Evolutionary conservation across 92 coral and sea anemone species (phyloP), one percentile per base, ranked within the genome.

Genomic region (Paragorgia papillata): DNA sequence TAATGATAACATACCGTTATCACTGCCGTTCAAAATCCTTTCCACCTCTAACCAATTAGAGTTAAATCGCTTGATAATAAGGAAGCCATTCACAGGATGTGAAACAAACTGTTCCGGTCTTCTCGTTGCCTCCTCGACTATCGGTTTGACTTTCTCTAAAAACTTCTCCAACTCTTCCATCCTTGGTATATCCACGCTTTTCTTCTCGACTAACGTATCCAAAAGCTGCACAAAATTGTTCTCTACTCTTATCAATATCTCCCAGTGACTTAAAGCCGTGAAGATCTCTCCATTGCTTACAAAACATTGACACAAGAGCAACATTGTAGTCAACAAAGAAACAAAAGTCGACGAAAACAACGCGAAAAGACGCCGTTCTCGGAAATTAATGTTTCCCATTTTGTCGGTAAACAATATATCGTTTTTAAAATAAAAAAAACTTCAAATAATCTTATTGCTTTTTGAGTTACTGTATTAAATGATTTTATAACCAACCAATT

Each of bases 51-150:
- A 82, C 99, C 99, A 95, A 27, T 87, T 84, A 55, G 85, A 80
- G 0, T 83, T 58, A 35, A 91, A 95, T 26, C 99, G 75, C 41
- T 97, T 66, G 20, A 89, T 74, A 24, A 95, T 87, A 50, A 88
- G 84, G 35, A 85, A 86, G 0, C 92, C 81, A 24, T 95, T 95
- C 12, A 95, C 88, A 0, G 99, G 99, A 57, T 95, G 99, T 3
- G 89, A 91, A 8, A 89, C 79, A 70, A 90, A 95, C 28, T 63
- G 63, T 50, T 95, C 99, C 0, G 83, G 66, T 40, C 86, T 87
- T 27, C 80, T 76, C 34, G 62, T 59, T 2, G 87, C 92, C 27
- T 71, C 78, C 31, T 50, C 39, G 18, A 58, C 65, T 34, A 50
- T 39, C 50, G 63, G 64, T 32, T 71, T 71, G 0, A 71, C 78